A percentile compares a stretch with the other conserved stretches of the same genome.
These are phyloP conservation scores for Lerista edwardsae DNA, from an alignment of 2,797 vertebrate genomes.

Conservation along the genomic window DNA sequence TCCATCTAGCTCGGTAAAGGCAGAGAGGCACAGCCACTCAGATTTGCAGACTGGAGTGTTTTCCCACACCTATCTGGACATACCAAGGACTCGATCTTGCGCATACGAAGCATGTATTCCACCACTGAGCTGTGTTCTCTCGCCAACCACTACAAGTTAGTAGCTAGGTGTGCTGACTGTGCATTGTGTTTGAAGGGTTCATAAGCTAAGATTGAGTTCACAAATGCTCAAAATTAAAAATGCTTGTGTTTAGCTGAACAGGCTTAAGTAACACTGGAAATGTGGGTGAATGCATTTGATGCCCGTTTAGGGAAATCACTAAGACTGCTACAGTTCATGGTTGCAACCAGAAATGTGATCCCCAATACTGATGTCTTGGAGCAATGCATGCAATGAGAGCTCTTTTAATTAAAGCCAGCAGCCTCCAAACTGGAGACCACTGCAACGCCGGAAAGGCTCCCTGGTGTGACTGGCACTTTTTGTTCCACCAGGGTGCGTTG, in stretches of 20 bases:
- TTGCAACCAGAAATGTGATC: neutral
- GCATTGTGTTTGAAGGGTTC: neutral
- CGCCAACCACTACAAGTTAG: neutral
- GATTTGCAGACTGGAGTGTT: too few relatives aligned
- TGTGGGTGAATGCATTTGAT: neutral
- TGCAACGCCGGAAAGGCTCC: too few relatives aligned
- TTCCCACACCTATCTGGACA: too few relatives aligned
- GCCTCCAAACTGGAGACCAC: too few relatives aligned
- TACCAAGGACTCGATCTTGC: too few relatives aligned
- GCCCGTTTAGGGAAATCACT: neutral
- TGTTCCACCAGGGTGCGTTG: too few relatives aligned
- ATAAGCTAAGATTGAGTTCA: constrained; percentile 26
- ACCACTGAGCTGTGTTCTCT: too few relatives aligned
- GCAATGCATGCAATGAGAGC: neutral
- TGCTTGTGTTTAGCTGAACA: constrained; percentile 1
- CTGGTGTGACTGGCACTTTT: too few relatives aligned
- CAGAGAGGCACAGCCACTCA: too few relatives aligned
- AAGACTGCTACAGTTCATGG: neutral
- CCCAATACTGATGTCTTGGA: constrained; percentile 15
- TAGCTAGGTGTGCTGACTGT: neutral
- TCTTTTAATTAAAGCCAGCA: too few relatives aligned
- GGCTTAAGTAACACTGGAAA: constrained; percentile 1
- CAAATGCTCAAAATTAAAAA: constrained; percentile 30
- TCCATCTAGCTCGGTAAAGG: too few relatives aligned
- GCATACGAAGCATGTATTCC: too few relatives aligned